A percentile compares a stretch with the other conserved stretches of the same genome.
Evolutionary conservation across 2,888 invertebrate species (phyloP).

Genomic region (Drosophila falleni): DNA sequence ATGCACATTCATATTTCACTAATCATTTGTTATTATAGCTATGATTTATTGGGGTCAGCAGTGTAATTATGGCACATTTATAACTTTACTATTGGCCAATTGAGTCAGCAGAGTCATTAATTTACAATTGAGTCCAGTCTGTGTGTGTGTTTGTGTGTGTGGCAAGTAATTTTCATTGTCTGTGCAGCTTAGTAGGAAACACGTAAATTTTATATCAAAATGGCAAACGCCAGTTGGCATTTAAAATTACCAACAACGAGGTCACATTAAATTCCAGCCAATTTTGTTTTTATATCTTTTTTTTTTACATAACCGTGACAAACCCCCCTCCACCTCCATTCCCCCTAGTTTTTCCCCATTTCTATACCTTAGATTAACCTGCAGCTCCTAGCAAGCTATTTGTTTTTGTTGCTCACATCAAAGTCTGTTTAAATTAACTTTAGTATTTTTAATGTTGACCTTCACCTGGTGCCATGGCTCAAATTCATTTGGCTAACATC

Average conservation of each 20-base stretch:
- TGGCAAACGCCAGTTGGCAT: constrained; percentile 32
- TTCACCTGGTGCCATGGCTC: constrained; percentile 32
- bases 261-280: constrained; percentile 30
- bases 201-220: constrained; percentile 47
- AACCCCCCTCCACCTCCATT: no score
- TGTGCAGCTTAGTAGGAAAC: constrained; percentile 2
- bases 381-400: constrained; percentile 23
- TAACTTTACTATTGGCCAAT: constrained; percentile 4
- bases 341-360: background rate
- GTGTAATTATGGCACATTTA: constrained; percentile 8
- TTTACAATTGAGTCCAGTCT: background rate
- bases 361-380: constrained; percentile 19
- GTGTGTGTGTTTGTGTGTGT: background rate
- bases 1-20: background rate
- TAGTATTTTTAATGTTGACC: constrained; percentile 55
- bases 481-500: constrained; percentile 41
- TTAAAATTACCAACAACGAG: constrained; percentile 15
- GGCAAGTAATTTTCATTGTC: constrained; percentile 9
- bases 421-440: constrained; percentile 53
- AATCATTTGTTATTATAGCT: background rate
- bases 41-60: constrained; percentile 8
- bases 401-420: constrained; percentile 27
- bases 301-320: background rate
- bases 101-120: constrained; percentile 2
- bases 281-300: constrained; percentile 15